A percentile compares a stretch with the other conserved stretches of the same genome.
phyloP scores from a whole-genome alignment of 2,113 vertebrate species.

The Electrona antarctica region DNA sequence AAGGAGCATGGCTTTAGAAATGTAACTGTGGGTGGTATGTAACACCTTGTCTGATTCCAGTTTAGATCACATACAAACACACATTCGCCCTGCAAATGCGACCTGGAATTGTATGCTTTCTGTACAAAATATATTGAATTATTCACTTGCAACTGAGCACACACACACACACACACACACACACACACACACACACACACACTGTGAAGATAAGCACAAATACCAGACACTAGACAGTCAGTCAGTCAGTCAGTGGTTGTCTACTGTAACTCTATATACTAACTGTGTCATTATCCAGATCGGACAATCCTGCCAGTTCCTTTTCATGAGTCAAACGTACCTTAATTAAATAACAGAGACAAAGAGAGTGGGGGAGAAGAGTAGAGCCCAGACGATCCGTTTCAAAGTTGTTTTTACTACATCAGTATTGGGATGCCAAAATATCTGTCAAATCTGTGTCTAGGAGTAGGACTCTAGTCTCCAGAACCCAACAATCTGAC shows the following conservation, averaged over 20 bases:
- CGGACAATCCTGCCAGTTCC: no score
- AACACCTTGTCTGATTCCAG: conserved; percentile 36
- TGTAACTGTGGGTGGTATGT: conserved; percentile 26
- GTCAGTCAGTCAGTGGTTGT: background rate
- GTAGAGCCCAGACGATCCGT: no score
- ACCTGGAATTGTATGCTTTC: conserved; percentile 17
- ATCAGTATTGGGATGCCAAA: no score
- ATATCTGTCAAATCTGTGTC: no score
- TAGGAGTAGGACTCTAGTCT: no score
- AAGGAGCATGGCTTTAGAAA: background rate
- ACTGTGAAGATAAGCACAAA: background rate
- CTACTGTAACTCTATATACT: conserved; percentile 23
- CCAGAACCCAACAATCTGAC: no score
- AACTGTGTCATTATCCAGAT: no score
- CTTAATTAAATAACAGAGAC: conserved; percentile 2
- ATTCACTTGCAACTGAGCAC: conserved; percentile 53
- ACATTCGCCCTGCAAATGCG: background rate
- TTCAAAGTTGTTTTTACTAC: no score
- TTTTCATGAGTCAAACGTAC: conserved; percentile 8
- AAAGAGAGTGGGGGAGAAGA: background rate
- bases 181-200: background rate
- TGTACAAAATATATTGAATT: conserved; percentile 57
- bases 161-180: no score
- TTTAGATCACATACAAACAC: conserved; percentile 9
- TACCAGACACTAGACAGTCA: background rate